phyloP scores from a whole-genome alignment of 2,113 vertebrate species.

The Campylorhamphus procurvoides region DNA sequence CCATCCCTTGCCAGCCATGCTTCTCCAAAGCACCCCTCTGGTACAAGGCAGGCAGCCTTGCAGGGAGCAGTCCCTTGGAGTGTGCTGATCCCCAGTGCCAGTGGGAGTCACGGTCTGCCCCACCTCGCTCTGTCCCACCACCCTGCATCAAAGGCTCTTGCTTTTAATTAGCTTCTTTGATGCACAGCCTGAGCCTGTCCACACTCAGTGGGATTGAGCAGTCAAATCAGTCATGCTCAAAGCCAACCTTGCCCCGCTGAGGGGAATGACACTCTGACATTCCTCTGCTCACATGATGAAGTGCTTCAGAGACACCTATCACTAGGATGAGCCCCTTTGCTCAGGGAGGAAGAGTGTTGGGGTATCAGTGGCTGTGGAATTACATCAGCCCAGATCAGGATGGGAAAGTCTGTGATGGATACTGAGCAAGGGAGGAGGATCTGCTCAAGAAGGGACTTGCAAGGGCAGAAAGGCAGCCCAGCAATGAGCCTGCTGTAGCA shows the following conservation, averaged over 20 bases:
- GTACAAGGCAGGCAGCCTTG: not conserved
- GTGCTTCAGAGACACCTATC: not conserved
- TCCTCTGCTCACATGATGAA: not conserved
- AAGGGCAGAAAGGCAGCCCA: not conserved
- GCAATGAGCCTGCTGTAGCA: not conserved
- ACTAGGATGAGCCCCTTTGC: not conserved
- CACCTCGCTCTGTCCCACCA: not conserved
- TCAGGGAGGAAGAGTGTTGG: not conserved
- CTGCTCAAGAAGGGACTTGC: not conserved
- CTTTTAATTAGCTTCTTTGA: not conserved
- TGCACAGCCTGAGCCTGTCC: not conserved
- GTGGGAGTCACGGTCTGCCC: not conserved
- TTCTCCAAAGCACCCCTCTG: not conserved
- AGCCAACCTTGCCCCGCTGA: not conserved
- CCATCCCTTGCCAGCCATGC: not conserved
- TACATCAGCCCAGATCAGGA: not conserved
- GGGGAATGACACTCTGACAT: not conserved
- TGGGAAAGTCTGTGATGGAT: rapidly evolving
- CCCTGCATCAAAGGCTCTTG: not conserved
- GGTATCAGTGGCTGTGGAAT: not conserved
- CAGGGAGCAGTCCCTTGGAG: not conserved
- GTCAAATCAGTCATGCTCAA: not conserved
- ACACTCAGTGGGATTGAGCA: not conserved
- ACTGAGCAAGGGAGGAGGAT: not conserved
- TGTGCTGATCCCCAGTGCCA: not conserved